Evolutionary conservation across 37 sponge, comb jelly and placozoan genomes (phyloP), one percentile per base, ranked within the genome.

Genomic region (Eunapius fragilis): DNA sequence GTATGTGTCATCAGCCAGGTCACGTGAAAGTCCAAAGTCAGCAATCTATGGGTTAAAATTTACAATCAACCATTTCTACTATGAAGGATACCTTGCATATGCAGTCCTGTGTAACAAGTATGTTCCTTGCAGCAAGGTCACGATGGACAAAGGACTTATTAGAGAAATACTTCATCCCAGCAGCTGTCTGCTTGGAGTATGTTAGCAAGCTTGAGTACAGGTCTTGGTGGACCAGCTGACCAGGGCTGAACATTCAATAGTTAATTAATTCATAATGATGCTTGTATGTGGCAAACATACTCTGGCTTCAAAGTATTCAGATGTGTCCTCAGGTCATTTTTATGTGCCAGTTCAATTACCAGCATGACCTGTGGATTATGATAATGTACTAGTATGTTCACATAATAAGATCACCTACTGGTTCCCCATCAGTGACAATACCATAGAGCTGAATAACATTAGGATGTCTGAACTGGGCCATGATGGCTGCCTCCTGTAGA

Each of bases 21-120:
- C 76, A 37, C 88, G 34, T 26, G 88, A 77, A 83, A 88, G 75
- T 69, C 88, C 88, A 88, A 88, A 88, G 76, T 88, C 88, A 31
- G 78, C 88, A 82, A 88, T 82, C 88, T 88, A 17, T 19, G 7
- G 17, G 58, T 58, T 58, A 4, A 58, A 58, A 19, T 17, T 58
- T 58, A 17, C 0, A 58, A 17, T 19, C 58, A 41, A n/a, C 14
- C 17, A 58, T 19, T 58, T 58, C 22, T 58, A 19, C 14, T 17
- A 58, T 11, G 17, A 12, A 58, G 22, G 22, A 17, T 1, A 58
- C 58, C 58, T 58, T 58, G 58, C 58, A 58, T 58, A 58, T 58
- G 58, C 58, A 58, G 58, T 58, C 58, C 58, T 58, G 14, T 58
- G 58, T 58, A 58, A 58, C 58, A 58, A 58, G 58, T 58, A 58